Base-by-base conservation (phyloP, 2,113 vertebrate species). In the Microcebus ravelobensis region DNA sequence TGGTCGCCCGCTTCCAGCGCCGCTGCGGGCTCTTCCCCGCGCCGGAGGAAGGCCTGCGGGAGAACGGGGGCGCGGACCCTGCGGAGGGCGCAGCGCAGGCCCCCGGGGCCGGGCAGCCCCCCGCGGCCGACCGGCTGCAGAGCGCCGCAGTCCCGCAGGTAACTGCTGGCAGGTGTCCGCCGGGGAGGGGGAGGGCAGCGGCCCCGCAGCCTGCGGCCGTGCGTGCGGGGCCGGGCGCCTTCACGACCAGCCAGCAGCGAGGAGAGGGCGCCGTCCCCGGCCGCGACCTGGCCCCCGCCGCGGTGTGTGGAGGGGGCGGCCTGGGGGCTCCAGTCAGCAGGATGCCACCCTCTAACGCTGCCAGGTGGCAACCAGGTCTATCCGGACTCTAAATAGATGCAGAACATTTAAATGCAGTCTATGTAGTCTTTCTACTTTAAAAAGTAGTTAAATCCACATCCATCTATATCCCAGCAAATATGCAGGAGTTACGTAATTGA, bases 1-100 rank as follows among this genome's bases (percentile, higher is more conserved):
- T 99, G 5, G 99, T 99, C 90, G 99, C 99, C 81, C 98, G 98
- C 57, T 99, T 99, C 98, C 99, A 99, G 98, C 99, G 99, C 77
- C 93, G 93, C 97, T 99, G 99, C 95, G 99, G 99, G 52, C 98
- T 99, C 86, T 98, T 98, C 88, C 98, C 98, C 0, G 15, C 93
- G 97, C 96, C 79, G 17, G 96, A 90, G 0, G 97, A 96, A 29
- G 70, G 52, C 27, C 68, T 84, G 55, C 8, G 14, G 31, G 92
- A 91, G 76, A 65, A 29, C 11, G 45, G 45, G 45, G 27, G 77
- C 93, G 91, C 74, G 91, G 96, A 82, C 94, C 93, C 87, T 23
- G 82, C n/a, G 89, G 55, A 86, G 6, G 4, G 48, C 11, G 73
- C 67, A 4, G 39, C 52, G 18, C n/a, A 3, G 31, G 1, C 5